These are phyloP conservation scores for Nomada flava DNA, from an alignment of 2,888 invertebrate genomes.

Conservation along the genomic window DNA sequence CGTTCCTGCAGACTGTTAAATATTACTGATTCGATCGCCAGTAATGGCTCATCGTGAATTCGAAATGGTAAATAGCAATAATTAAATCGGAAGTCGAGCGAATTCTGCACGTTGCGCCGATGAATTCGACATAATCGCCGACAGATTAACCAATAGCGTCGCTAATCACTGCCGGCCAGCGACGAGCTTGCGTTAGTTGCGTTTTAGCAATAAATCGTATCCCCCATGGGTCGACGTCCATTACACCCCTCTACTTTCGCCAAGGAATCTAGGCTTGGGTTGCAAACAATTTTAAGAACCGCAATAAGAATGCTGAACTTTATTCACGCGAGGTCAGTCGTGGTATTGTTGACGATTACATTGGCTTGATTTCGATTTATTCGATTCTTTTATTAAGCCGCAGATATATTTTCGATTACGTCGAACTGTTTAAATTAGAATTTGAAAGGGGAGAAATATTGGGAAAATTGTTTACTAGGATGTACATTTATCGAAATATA, in stretches of 20 bases:
- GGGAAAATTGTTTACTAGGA: not conserved
- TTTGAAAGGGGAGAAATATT: constrained; percentile 23
- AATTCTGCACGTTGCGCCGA: constrained; percentile 72
- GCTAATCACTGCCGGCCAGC: constrained; percentile 68
- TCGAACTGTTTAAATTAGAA: constrained; percentile 6
- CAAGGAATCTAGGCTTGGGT: too few species aligned
- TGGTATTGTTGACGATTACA: constrained; percentile 11
- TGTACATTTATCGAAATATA: not conserved
- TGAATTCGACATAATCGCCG: constrained; percentile 74
- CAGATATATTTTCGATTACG: not conserved
- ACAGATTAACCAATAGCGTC: constrained; percentile 73
- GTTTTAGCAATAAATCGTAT: constrained; percentile 67
- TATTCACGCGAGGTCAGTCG: not conserved
- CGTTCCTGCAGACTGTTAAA: constrained; percentile 56
- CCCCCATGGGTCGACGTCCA: constrained; percentile 22
- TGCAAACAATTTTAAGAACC: not conserved
- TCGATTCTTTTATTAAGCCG: constrained; percentile 14
- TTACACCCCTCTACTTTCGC: constrained; percentile 1
- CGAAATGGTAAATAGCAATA: constrained; percentile 76
- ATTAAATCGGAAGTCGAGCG: constrained; percentile 75
- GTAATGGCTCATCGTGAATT: constrained; percentile 68
- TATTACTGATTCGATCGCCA: constrained; percentile 64
- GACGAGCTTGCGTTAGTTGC: constrained; percentile 66
- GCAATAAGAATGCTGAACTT: not conserved
- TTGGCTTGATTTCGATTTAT: not conserved